Conservation (phyloP, 2,113 vertebrate species). For the Meriones unguiculatus region DNA sequence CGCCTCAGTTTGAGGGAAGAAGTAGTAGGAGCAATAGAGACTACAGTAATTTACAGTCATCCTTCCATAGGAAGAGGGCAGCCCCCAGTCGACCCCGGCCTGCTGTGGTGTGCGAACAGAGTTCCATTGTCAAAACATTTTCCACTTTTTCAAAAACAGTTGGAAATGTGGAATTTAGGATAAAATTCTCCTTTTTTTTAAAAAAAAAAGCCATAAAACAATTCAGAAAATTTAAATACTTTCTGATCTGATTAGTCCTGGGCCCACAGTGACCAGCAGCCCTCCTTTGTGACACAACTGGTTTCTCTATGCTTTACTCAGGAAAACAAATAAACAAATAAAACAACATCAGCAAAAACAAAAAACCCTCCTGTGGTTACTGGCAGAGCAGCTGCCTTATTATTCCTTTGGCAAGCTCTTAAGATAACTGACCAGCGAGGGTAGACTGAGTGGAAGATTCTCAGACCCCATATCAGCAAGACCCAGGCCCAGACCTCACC, state of each 20-base stretch:
- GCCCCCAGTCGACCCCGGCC: neutral
- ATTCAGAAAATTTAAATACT: conserved; percentile 51
- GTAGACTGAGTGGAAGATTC: neutral
- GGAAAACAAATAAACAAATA: conserved; percentile 23
- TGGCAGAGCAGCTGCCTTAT: neutral
- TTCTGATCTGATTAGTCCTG: neutral
- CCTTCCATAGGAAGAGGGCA: neutral
- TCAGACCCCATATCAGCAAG: neutral
- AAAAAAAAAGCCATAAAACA: neutral
- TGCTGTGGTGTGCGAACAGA: neutral
- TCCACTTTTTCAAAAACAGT: conserved; percentile 42
- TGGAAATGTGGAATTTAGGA: neutral
- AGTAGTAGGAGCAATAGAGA: neutral
- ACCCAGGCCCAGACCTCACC: neutral
- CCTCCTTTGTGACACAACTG: conserved; percentile 10
- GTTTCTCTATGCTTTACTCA: neutral
- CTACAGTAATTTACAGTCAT: neutral
- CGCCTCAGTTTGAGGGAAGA: conserved; percentile 21
- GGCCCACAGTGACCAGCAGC: neutral
- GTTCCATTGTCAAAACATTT: conserved; percentile 10
- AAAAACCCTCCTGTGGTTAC: neutral
- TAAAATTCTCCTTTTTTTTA: neutral
- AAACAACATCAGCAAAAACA: too few relatives aligned
- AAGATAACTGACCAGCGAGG: neutral
- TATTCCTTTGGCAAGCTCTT: neutral